Percentiles rank a stretch among this genome's conserved stretches.
These are phyloP conservation scores for Brachypodius melanocephalos DNA, from an alignment of 2,113 vertebrate species.

Conservation along the genomic window DNA sequence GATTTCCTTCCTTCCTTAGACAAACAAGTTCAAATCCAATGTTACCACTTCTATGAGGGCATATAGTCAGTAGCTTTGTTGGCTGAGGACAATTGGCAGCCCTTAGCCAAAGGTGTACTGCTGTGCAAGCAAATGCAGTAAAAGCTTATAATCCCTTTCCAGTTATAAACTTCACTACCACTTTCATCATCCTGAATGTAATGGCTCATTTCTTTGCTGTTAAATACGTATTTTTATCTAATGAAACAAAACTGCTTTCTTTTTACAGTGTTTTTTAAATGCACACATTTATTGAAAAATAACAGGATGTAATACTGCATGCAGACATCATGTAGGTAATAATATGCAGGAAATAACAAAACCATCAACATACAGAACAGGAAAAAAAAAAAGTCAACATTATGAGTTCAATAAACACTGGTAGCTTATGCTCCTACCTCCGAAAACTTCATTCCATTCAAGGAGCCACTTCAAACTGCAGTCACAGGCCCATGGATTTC, in stretches of 20 bases:
- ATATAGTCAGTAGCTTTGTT: not conserved
- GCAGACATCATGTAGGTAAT: not conserved
- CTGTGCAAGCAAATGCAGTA: not conserved
- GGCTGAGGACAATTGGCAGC: not conserved
- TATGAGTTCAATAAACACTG: not conserved
- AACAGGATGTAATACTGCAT: not conserved
- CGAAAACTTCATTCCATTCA: conserved; percentile 74
- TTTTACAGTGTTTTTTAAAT: not conserved
- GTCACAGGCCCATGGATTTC: conserved; percentile 89
- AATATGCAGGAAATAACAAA: not conserved
- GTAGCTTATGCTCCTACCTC: conserved; percentile 71
- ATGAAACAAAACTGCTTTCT: not conserved
- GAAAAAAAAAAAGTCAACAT: not conserved
- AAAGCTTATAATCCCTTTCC: not conserved
- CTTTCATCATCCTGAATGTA: not conserved
- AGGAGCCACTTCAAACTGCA: conserved; percentile 82
- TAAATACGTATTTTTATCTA: not conserved
- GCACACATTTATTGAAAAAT: not conserved
- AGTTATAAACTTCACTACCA: not conserved
- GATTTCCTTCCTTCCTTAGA: not conserved
- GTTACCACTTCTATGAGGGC: not conserved
- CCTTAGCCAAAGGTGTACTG: not conserved
- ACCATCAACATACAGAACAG: not conserved
- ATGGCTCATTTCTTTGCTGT: not conserved
- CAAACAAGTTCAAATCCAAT: not conserved